Conservation (phyloP, 2,888 invertebrate species). For the Cephus spinipes region DNA sequence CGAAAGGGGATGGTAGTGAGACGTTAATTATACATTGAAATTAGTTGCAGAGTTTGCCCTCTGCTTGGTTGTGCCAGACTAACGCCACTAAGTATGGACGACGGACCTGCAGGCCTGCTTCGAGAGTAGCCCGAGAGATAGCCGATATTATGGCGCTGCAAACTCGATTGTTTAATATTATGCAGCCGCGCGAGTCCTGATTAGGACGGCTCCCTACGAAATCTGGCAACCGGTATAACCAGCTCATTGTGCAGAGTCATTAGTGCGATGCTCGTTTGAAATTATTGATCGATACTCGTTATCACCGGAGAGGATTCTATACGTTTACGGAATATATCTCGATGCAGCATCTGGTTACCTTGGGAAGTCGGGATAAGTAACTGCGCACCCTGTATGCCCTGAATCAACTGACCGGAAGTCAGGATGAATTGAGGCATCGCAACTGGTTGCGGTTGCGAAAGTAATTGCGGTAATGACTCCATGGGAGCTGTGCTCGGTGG, state of each 20-base stretch:
- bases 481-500: constrained; percentile 66
- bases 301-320: not conserved
- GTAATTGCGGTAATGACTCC: constrained; percentile 74
- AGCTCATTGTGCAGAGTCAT: not conserved
- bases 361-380: constrained; percentile 95
- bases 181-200: constrained; percentile 53
- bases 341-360: constrained; percentile 70
- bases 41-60: constrained; percentile 67
- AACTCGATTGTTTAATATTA: constrained; percentile 63
- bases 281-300: not conserved
- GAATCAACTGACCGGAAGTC: constrained; percentile 91
- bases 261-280: not conserved
- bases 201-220: constrained; percentile 40
- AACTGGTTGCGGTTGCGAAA: constrained; percentile 72
- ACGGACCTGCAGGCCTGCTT: constrained; percentile 26
- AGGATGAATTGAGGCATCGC: constrained; percentile 92
- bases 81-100: constrained; percentile 63
- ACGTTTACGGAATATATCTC: not conserved
- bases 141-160: constrained; percentile 61
- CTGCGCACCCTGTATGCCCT: constrained; percentile 94
- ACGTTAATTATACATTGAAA: constrained; percentile 68
- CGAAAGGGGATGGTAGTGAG: constrained; percentile 60
- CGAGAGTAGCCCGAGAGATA: constrained; percentile 35
- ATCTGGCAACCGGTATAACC: not conserved
- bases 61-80: constrained; percentile 56